Evolutionary conservation across 1,140 invertebrate genomes (phyloP), one percentile per base, ranked within the genome.

Genomic region (Aphidius ervi): DNA sequence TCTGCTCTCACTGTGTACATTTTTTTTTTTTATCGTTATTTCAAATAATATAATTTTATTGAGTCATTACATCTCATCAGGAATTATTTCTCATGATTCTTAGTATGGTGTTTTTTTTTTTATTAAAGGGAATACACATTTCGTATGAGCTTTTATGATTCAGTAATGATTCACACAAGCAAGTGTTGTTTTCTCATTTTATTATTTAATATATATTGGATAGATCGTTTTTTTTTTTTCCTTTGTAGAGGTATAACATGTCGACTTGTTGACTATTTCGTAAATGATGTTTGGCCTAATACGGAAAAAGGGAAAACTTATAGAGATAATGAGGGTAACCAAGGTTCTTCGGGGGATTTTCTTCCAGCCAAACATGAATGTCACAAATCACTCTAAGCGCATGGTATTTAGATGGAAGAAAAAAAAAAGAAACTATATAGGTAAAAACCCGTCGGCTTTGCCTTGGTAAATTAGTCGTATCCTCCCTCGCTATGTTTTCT

Each of bases 341-440:
- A 45, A 16, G 45, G 3, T 9, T 66, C 65, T 65, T 65, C 64
- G 62, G 64, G 65, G 55, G 63, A 59, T 61, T 67, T 50, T 58
- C 57, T 61, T 65, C 48, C 46, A 46, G 56, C 47, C 10, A 58
- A 31, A 40, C 42, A 46, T 9, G 50, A 40, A 52, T 48, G 48
- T 71, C 59, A 70, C 70, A 70, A 71, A 71, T 71, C 69, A 71
- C 65, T 62, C 63, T 63, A 64, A 68, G 56, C 63, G 63, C 61
- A 39, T 42, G 47, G 37, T 52, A 52, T 9, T 5, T 52, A 39
- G 9, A 39, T 10, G 10, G 37, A 37, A 20, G n/a, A 31, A 31
- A 31, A 31, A 23, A 31, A 31, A 31, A 31, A 31, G 2, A 31
- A 31, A 31, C 23, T 31, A 31, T 31, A 31, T 31, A 41, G n/a